Conservation (phyloP, 2,797 vertebrate genomes). For the Rhadinocentrus ornatus region DNA sequence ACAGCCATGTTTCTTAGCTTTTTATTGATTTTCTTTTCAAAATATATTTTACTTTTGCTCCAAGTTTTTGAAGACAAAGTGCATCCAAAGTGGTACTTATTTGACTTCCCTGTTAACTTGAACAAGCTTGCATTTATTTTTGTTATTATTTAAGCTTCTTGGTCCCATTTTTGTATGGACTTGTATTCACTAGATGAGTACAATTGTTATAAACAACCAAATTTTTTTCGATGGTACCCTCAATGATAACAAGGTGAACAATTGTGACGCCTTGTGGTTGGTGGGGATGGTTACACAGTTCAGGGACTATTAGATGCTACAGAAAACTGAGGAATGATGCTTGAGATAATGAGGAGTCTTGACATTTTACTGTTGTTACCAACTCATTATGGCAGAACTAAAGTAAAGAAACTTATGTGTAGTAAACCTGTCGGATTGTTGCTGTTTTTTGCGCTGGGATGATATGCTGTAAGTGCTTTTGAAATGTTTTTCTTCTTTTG, state of each 20-base stretch:
- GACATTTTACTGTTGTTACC: background rate
- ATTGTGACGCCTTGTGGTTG: background rate
- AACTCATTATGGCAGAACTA: conserved; percentile 8
- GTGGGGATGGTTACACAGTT: background rate
- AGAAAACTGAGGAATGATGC: background rate
- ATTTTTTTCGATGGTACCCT: background rate
- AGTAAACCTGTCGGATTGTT: conserved; percentile 35
- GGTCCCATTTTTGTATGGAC: conserved; percentile 25
- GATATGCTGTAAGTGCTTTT: conserved; percentile 51
- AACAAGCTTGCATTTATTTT: background rate
- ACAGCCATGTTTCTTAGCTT: conserved; percentile 12
- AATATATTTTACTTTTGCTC: background rate
- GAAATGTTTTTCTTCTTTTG: conserved; percentile 53
- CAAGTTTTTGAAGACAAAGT: conserved; percentile 26
- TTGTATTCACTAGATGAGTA: no score
- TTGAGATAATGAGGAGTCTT: background rate
- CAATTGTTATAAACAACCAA: no score
- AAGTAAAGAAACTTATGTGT: conserved; percentile 5
- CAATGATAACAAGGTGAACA: background rate
- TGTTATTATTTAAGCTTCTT: background rate
- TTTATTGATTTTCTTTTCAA: conserved; percentile 12
- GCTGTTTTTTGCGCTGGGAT: conserved; percentile 56
- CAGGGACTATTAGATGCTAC: background rate
- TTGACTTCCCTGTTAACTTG: conserved; percentile 5
- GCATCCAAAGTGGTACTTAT: conserved; percentile 11